These are phyloP conservation scores for Nettapus auritus DNA, from an alignment of 2,113 vertebrate species.

Conservation along the genomic window DNA sequence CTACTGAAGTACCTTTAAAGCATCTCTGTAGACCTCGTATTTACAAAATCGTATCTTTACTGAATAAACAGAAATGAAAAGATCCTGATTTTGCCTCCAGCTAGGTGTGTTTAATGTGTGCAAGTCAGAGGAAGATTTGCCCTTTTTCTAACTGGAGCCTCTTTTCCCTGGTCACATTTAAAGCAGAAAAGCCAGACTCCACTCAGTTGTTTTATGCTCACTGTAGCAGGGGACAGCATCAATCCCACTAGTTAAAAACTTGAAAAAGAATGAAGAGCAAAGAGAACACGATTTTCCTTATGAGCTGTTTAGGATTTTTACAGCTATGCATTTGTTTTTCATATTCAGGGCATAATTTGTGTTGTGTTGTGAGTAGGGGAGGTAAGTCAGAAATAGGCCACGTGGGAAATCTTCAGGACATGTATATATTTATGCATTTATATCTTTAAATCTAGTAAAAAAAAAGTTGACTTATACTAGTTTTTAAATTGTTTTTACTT, in stretches of 20 bases:
- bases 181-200: neutral
- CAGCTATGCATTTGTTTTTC: neutral
- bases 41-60: conserved; percentile 17
- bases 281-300: conserved; percentile 2
- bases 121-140: conserved; percentile 21
- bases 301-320: neutral
- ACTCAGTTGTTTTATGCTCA: conserved; percentile 16
- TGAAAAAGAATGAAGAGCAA: conserved; percentile 15
- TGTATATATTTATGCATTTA: neutral
- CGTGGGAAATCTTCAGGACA: conserved; percentile 18
- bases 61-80: conserved; percentile 42
- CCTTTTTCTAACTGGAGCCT: neutral
- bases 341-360: neutral
- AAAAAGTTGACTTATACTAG: conserved; percentile 58
- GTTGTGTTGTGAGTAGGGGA: neutral
- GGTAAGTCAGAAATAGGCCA: neutral
- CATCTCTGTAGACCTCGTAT: neutral
- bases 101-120: conserved; percentile 1
- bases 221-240: neutral
- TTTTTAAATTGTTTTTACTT: conserved; percentile 61
- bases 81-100: conserved; percentile 37
- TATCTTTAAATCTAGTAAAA: conserved; percentile 19
- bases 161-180: neutral
- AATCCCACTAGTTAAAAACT: conserved; percentile 17
- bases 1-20: conserved; percentile 17